A percentile compares a stretch with the other conserved stretches of the same genome.
These are phyloP conservation scores for Rhingia rostrata DNA, from an alignment of 2,888 invertebrate species.

Conservation along the genomic window DNA sequence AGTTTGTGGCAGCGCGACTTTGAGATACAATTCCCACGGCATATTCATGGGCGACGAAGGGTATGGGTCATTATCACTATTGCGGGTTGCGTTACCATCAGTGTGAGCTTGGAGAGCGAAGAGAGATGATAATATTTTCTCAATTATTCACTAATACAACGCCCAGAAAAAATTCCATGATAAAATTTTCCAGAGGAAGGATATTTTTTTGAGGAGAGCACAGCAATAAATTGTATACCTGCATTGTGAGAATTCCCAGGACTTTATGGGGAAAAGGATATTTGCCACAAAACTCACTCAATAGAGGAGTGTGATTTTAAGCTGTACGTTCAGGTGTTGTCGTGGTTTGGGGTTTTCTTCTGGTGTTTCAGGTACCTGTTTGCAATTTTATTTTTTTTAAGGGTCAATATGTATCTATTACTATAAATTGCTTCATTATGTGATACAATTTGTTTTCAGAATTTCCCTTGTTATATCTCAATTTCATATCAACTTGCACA, in stretches of 20 bases:
- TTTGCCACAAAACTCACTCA: constrained; percentile 9
- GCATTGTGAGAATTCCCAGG: constrained; percentile 70
- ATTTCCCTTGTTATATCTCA: too few relatives aligned
- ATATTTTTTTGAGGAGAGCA: constrained; percentile 13
- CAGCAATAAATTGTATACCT: constrained; percentile 36
- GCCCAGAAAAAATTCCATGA: constrained; percentile 63
- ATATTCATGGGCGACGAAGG: constrained; percentile 64
- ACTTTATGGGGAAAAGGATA: constrained; percentile 31
- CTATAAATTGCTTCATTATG: too few relatives aligned
- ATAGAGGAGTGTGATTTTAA: constrained; percentile 8
- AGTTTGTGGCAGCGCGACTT: constrained; percentile 38
- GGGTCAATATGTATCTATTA: too few relatives aligned
- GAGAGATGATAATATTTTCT: constrained; percentile 23
- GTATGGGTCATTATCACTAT: constrained; percentile 70
- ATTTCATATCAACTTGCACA: too few relatives aligned
- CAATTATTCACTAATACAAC: constrained; percentile 67
- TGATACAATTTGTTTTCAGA: too few relatives aligned
- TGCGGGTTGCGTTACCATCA: constrained; percentile 53
- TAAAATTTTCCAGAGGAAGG: constrained; percentile 44
- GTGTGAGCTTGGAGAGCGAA: constrained; percentile 33
- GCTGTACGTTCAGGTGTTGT: not conserved
- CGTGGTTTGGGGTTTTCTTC: not conserved
- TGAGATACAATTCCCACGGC: constrained; percentile 66
- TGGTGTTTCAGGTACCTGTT: not conserved
- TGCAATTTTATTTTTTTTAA: not conserved